These are phyloP conservation scores for Salticus scenicus DNA, from an alignment of 2,888 invertebrate genomes.

Conservation along the genomic window DNA sequence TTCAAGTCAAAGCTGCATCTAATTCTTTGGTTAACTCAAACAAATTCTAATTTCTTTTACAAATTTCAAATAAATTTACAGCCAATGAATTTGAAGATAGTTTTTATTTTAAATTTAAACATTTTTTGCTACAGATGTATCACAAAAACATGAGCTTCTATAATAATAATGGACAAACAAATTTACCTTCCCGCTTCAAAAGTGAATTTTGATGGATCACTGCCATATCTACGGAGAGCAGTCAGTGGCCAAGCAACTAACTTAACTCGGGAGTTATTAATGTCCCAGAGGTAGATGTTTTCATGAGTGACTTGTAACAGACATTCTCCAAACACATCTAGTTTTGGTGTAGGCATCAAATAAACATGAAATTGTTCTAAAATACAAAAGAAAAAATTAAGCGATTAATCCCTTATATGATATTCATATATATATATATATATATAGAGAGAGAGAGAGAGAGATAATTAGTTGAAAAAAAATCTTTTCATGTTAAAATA, in stretches of 20 bases:
- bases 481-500: no score
- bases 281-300: slow-evolving; percentile 73
- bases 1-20: no score
- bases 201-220: slow-evolving; percentile 73
- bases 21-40: no score
- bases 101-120: no score
- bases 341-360: slow-evolving; percentile 73
- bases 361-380: slow-evolving; percentile 74
- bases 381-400: not conserved
- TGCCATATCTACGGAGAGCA: slow-evolving; percentile 73
- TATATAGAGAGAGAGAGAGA: no score
- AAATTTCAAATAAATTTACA: no score
- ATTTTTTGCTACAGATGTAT: no score
- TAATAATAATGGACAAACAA: not conserved
- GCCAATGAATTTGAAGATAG: no score
- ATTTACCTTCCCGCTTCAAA: slow-evolving; percentile 74
- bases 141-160: no score
- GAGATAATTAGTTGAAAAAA: no score
- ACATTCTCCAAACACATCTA: slow-evolving; percentile 73
- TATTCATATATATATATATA: no score
- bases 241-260: slow-evolving; percentile 74
- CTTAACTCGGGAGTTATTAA: slow-evolving; percentile 71
- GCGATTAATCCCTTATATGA: not conserved
- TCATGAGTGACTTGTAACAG: slow-evolving; percentile 73
- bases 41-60: no score